Percentiles rank a stretch among this genome's conserved stretches.
phyloP scores from a whole-genome alignment of 2,888 invertebrate species.

The Cantharis nigra region DNA sequence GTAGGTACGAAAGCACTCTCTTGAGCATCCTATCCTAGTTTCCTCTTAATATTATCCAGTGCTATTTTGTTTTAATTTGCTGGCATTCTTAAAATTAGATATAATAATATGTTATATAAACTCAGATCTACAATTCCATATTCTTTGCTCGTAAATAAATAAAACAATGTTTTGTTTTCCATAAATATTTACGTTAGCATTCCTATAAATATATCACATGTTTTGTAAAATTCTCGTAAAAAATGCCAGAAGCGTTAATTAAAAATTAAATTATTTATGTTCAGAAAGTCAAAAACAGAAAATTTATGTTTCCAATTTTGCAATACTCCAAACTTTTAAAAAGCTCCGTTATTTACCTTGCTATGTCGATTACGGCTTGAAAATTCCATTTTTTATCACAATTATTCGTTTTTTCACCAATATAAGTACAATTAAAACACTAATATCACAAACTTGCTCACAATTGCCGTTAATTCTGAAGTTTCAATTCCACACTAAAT shows the following conservation, averaged over 20 bases:
- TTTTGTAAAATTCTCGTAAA: background rate
- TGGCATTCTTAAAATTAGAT: background rate
- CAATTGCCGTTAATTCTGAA: background rate
- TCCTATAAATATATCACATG: background rate
- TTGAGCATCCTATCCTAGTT: background rate
- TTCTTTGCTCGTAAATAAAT: background rate
- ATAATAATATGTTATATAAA: background rate
- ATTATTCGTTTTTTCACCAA: background rate
- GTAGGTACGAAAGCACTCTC: background rate
- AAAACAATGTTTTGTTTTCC: background rate
- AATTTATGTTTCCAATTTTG: background rate
- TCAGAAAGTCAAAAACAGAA: background rate
- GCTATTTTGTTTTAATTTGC: background rate
- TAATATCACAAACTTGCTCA: background rate
- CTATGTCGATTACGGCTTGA: background rate
- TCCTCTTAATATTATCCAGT: background rate
- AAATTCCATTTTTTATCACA: background rate
- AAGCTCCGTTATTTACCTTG: background rate
- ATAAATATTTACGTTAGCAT: background rate
- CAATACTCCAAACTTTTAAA: background rate
- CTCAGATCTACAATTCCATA: background rate
- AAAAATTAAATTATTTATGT: background rate
- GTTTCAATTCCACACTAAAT: constrained; percentile 10
- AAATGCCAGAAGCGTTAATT: background rate
- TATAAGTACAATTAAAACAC: background rate